Evolutionary conservation across 2,113 vertebrate species (phyloP).

Genomic region (Gymnorhina tibicen): DNA sequence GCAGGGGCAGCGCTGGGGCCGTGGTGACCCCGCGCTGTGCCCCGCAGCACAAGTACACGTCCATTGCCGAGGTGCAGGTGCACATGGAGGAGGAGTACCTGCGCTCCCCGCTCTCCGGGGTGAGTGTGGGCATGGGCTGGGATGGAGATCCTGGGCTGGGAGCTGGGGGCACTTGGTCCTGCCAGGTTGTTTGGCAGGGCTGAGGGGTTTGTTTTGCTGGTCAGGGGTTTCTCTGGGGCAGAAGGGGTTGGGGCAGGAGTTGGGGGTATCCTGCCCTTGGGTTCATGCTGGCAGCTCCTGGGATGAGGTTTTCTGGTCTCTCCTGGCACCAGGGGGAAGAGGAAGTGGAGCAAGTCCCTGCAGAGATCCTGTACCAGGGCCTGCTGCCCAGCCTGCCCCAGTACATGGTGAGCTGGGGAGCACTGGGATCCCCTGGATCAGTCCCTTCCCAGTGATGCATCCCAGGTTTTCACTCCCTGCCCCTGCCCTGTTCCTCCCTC

Average conservation of each 20-base stretch:
- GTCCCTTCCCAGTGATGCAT: not conserved
- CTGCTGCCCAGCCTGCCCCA: slow-evolving; percentile 96
- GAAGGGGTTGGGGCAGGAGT: not conserved
- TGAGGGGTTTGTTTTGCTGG: not conserved
- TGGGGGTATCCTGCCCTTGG: not conserved
- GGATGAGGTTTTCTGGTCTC: not conserved
- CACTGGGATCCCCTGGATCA: not conserved
- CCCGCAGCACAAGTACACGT: slow-evolving; percentile 92
- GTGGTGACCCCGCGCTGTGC: not conserved
- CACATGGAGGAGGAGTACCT: slow-evolving; percentile 92
- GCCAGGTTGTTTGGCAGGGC: not conserved
- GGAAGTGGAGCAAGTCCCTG: slow-evolving; percentile 88
- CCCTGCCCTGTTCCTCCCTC: not conserved
- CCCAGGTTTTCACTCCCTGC: not conserved
- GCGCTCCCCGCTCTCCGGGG: slow-evolving; percentile 92
- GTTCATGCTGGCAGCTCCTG: not conserved
- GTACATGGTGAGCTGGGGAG: slow-evolving; percentile 88
- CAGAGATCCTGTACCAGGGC: slow-evolving; percentile 94
- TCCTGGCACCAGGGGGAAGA: slow-evolving; percentile 86
- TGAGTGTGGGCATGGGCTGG: slow-evolving; percentile 58
- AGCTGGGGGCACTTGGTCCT: not conserved
- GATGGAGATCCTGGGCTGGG: not conserved
- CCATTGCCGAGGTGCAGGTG: slow-evolving; percentile 92
- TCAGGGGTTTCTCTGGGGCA: not conserved
- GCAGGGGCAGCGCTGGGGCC: accelerated